Conservation (phyloP, 2,113 vertebrate species). For the Grallaria varia region DNA sequence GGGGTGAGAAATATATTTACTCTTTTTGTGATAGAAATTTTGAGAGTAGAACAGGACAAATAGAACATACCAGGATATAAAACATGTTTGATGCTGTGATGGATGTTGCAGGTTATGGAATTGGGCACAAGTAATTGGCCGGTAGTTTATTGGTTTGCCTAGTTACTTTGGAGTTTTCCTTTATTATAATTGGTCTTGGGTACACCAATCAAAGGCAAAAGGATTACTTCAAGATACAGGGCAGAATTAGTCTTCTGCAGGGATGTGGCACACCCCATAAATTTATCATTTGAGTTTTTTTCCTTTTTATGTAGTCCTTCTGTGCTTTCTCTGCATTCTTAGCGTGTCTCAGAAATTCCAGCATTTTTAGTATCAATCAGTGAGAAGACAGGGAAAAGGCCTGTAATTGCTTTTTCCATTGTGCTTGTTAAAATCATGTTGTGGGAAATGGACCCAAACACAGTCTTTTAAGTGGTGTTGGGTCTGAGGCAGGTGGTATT, state of each 20-base stretch:
- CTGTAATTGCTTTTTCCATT: constrained; percentile 65
- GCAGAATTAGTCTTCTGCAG: not conserved
- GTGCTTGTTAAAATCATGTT: constrained; percentile 62
- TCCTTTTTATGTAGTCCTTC: not conserved
- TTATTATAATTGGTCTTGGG: not conserved
- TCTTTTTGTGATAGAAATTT: not conserved
- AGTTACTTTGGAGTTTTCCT: constrained; percentile 1
- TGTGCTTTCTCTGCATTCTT: constrained; percentile 53
- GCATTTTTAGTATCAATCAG: constrained; percentile 42
- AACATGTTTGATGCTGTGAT: not conserved
- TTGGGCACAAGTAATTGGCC: not conserved
- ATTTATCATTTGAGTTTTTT: constrained; percentile 27
- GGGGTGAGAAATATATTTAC: not conserved
- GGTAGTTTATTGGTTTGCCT: not conserved
- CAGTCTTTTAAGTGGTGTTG: constrained; percentile 71
- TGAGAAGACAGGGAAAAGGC: constrained; percentile 48
- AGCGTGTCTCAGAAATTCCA: constrained; percentile 56
- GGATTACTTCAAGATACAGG: not conserved
- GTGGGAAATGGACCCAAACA: constrained; percentile 67
- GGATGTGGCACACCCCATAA: not conserved
- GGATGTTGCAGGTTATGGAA: not conserved
- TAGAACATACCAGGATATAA: not conserved
- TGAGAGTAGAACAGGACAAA: not conserved
- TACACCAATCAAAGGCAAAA: not conserved
- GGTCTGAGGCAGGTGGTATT: constrained; percentile 70